phyloP scores from a whole-genome alignment of 2,888 invertebrate genomes.

The Drosophila falleni region DNA sequence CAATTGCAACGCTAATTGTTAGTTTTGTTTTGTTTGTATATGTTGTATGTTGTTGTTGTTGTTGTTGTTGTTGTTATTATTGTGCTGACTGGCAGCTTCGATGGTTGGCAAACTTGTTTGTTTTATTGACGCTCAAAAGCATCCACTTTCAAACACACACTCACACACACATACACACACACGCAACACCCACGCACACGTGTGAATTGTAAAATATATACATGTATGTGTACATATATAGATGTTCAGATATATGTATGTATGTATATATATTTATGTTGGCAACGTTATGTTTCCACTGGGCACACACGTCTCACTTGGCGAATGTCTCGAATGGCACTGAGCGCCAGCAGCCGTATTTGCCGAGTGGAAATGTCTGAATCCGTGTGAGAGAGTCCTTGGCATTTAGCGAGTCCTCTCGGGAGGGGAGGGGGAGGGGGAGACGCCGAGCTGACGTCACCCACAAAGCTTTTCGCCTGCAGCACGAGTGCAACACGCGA shows the following conservation, averaged over 20 bases:
- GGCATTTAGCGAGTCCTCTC: slow-evolving; percentile 59
- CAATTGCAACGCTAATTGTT: slow-evolving; percentile 50
- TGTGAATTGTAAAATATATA: slow-evolving; percentile 4
- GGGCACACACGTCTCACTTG: slow-evolving; percentile 62
- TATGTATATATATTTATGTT: slow-evolving; percentile 5
- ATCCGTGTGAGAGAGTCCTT: slow-evolving; percentile 69
- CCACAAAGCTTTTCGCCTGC: slow-evolving; percentile 56
- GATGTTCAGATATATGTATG: background rate
- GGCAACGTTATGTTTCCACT: slow-evolving; percentile 24
- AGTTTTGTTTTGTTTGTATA: slow-evolving; percentile 14
- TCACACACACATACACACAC: slow-evolving; percentile 15
- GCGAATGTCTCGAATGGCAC: slow-evolving; percentile 72
- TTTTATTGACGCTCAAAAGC: slow-evolving; percentile 68
- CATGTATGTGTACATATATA: slow-evolving; percentile 5
- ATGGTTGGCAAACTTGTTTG: slow-evolving; percentile 64
- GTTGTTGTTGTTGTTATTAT: slow-evolving; percentile 22
- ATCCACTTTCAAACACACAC: slow-evolving; percentile 38
- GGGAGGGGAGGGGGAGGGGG: no score
- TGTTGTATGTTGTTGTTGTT: slow-evolving; percentile 9
- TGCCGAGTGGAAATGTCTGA: slow-evolving; percentile 15
- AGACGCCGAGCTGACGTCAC: slow-evolving; percentile 70
- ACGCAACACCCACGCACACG: slow-evolving; percentile 41
- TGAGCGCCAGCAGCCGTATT: slow-evolving; percentile 51
- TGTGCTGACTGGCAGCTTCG: slow-evolving; percentile 25
- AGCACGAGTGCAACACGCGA: slow-evolving; percentile 36